A percentile compares a stretch with the other conserved stretches of the same genome.
phyloP scores from a whole-genome alignment of 2,113 vertebrate species.

The Stegostoma tigrinum region DNA sequence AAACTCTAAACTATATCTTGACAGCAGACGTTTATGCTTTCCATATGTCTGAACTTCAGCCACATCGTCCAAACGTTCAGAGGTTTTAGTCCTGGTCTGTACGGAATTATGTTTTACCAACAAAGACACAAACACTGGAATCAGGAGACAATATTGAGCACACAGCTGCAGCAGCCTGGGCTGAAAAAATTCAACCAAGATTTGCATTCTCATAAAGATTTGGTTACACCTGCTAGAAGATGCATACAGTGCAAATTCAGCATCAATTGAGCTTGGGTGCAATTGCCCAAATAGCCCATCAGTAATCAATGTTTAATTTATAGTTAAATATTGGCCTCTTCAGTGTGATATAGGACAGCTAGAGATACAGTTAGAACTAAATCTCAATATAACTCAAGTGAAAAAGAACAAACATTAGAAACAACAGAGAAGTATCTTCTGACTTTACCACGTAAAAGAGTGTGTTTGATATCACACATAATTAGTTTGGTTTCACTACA shows the following conservation, averaged over 20 bases:
- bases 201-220: not conserved
- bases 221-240: not conserved
- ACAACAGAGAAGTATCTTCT: not conserved
- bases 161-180: not conserved
- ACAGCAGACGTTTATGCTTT: not conserved
- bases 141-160: not conserved
- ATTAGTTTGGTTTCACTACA: not conserved
- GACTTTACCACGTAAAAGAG: not conserved
- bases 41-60: too few species aligned
- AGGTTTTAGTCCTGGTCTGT: not conserved
- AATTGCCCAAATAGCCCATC: not conserved
- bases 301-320: not conserved
- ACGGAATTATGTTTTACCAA: not conserved
- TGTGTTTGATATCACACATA: not conserved
- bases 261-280: not conserved
- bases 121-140: not conserved
- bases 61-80: not conserved
- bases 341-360: not conserved
- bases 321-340: not conserved
- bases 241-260: not conserved
- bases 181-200: not conserved
- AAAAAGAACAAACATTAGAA: not conserved
- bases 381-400: not conserved
- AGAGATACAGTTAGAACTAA: too few species aligned
- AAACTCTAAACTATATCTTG: not conserved